A percentile compares a stretch with the other conserved stretches of the same genome.
These are phyloP conservation scores for Saccopteryx bilineata DNA, from an alignment of 2,113 vertebrate species.

Conservation along the genomic window DNA sequence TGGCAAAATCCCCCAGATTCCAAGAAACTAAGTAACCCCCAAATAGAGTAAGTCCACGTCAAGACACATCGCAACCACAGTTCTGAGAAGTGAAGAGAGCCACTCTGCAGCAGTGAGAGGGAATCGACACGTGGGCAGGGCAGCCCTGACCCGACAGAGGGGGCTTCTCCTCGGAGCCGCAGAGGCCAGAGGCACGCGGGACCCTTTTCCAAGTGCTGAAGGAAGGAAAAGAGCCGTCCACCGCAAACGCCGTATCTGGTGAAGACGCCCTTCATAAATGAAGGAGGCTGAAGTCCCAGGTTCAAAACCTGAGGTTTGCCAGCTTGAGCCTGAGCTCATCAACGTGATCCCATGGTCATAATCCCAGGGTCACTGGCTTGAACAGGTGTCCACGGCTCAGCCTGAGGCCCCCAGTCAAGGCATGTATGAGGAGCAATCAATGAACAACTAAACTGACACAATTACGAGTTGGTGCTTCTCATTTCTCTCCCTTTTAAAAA, in stretches of 20 bases:
- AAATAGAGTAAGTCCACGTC: not conserved
- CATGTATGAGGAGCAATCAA: too few species aligned
- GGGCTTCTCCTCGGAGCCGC: not conserved
- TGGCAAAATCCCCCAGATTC: not conserved
- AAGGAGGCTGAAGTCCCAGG: too few species aligned
- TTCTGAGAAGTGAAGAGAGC: not conserved
- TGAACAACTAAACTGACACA: too few species aligned
- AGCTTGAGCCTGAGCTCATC: too few species aligned
- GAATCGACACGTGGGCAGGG: too few species aligned
- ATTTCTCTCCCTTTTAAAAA: too few species aligned
- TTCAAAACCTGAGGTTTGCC: too few species aligned
- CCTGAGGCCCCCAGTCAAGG: too few species aligned
- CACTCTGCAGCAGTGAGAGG: not conserved
- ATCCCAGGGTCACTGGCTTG: too few species aligned
- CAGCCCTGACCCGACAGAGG: accelerated
- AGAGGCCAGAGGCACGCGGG: accelerated
- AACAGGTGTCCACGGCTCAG: too few species aligned
- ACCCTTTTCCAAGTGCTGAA: not conserved
- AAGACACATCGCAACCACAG: not conserved
- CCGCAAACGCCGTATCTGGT: not conserved
- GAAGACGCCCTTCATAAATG: not conserved
- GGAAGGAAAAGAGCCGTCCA: not conserved
- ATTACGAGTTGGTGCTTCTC: too few species aligned
- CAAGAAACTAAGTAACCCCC: not conserved
- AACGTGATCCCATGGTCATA: too few species aligned